Evolutionary conservation across 1,140 invertebrate species (phyloP), one percentile per base, ranked within the genome.

Genomic region (Zaprionus ghesquierei): DNA sequence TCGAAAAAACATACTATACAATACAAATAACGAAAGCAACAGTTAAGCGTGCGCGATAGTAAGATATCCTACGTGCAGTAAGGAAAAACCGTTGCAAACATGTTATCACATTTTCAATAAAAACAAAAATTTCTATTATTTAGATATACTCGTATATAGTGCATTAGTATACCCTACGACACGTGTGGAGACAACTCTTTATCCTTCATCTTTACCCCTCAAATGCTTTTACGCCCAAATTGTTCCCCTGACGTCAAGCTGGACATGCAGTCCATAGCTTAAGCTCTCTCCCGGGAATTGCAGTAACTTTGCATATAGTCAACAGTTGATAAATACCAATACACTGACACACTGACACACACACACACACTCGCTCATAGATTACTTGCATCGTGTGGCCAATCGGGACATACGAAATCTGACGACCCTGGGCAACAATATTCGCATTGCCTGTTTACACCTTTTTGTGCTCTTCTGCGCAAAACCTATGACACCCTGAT

Each of bases 401-500:
- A 13, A 18, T 20, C 25, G 20, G 50, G 49, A 27, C 31, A 6
- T 12, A 46, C 41, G 46, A 33, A 38, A 41, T 22, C 54, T 35
- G 54, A 25, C 61, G 61, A 41, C 59, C 59, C 38, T 31, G 60
- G 20, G 27, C 10, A 3, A 8, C 41, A 46, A 44, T n/a, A n/a
- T 44, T 44, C 15, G 27, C 27, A 12, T 5, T 46, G 41, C 41
- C 41, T 12, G 10, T 46, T 46, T 46, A 9, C 41, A 46, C 41
- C 41, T 46, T 46, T 46, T 44, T 9, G 25, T 2, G 18, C 41
- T 5, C 41, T 44, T 10, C 9, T 20, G 18, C 41, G 35, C 35
- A 29, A 38, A 38, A 15, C 69, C 62, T 53, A 41, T 23, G 27
- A 51, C 44, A 58, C 49, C n/a, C n/a, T n/a, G n/a, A n/a, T n/a